Percentiles rank a stretch among this genome's conserved stretches.
Conservation (phyloP, 2,797 vertebrate genomes). For the Myioborus melanocephalus region DNA sequence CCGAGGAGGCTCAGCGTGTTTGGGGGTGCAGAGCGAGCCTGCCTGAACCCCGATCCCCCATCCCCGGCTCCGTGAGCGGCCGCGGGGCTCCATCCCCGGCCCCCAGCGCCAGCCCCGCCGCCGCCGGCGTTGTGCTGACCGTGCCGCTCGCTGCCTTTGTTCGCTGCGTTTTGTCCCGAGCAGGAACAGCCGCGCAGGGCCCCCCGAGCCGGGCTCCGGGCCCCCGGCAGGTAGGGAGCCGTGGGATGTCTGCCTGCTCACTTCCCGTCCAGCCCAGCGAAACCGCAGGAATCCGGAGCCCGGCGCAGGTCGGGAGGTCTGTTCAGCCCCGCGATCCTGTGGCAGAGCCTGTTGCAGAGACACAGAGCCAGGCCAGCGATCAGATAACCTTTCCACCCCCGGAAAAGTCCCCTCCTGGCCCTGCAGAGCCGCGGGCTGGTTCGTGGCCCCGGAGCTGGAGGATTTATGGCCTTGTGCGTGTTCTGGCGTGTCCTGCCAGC, state of each 20-base stretch:
- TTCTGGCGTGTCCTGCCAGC: conserved; percentile 36
- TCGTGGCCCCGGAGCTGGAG: background rate
- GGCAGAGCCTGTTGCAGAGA: background rate
- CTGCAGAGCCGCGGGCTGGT: background rate
- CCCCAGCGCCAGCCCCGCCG: background rate
- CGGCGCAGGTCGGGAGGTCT: conserved; percentile 9
- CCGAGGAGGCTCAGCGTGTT: background rate
- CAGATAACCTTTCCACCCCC: conserved; percentile 41
- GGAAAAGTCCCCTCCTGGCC: background rate
- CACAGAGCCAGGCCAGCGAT: background rate
- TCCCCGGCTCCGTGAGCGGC: rapidly evolving
- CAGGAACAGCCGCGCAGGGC: background rate
- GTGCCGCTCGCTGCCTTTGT: conserved; percentile 27
- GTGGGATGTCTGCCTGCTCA: background rate
- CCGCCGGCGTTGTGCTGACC: conserved; percentile 46
- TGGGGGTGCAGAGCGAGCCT: background rate
- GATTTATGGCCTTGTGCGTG: conserved; percentile 44
- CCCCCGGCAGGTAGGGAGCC: background rate
- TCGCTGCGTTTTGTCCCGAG: background rate
- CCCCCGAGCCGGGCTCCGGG: background rate
- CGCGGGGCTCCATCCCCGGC: background rate
- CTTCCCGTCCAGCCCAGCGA: background rate
- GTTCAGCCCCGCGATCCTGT: background rate
- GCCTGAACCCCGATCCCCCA: rapidly evolving
- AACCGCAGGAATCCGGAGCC: conserved; percentile 44